Base-by-base conservation (phyloP, 1,140 invertebrate genomes). In the Hyphantria cunea region DNA sequence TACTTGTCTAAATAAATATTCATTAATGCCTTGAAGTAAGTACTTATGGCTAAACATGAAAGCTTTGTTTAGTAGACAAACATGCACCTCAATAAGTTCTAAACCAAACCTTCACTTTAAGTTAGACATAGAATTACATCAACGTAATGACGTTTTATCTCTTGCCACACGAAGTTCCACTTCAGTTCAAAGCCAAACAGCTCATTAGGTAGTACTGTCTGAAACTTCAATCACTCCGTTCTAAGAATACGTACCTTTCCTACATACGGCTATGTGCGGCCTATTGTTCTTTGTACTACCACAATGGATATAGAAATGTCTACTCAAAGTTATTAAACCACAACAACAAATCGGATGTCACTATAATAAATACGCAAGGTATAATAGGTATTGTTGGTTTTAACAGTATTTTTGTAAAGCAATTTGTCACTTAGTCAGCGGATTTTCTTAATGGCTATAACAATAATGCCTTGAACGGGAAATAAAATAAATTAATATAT, bases 401-500 rank as follows among this genome's bases (percentile, higher is more conserved):
- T 44, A 44, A 12, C 12, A 44, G 2, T 44, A 13, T 44, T 44
- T 44, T 13, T 44, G 41, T 44, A 0, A 6, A 6, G 12, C 12
- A 44, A 44, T 44, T 44, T 44, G 41, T 44, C 41, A n/a, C 41
- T 44, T 13, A 44, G n/a, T 44, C 41, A 44, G 41, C 41, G 0
- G 41, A 41, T 41, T 11, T 12, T 44, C 12, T 13, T 44, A 44
- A 44, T 44, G n/a, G 7, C 37, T 9, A n/a, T 39, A 44, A 44
- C 41, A 44, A n/a, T 44, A n/a, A 44, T 44, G 3, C 41, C 9
- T 9, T 44, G 5, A 44, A 44, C 41, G 41, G 41, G 41, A 44
- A 44, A 9, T 41, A 4, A n/a, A 41, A 11, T 44, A 44, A 44
- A 44, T 44, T 44, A n/a, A 44, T 9, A 44, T 13, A 13, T 44